phyloP scores from a whole-genome alignment of 2,888 invertebrate genomes.

The Rhimphoctona megacephalus region DNA sequence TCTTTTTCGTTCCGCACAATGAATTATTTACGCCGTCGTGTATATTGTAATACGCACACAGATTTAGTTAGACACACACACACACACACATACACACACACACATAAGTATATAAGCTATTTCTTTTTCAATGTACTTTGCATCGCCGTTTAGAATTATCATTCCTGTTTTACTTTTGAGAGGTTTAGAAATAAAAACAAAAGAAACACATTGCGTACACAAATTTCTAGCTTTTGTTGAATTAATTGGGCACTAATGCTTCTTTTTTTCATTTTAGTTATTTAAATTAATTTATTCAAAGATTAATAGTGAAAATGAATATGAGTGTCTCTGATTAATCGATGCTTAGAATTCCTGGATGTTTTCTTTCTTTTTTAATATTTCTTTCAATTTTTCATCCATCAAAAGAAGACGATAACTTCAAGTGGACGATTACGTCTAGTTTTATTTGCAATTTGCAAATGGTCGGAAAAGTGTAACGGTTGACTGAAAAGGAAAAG shows the following conservation, averaged over 20 bases:
- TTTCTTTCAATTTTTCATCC: too few relatives aligned
- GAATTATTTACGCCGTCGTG: constrained; percentile 70
- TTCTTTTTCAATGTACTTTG: constrained; percentile 13
- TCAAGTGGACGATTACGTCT: neutral
- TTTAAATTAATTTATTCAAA: neutral
- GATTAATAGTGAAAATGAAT: neutral
- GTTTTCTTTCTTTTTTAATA: too few relatives aligned
- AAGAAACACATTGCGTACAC: neutral
- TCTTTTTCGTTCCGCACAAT: constrained; percentile 71
- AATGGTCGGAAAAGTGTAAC: constrained; percentile 73
- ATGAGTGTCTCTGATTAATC: neutral
- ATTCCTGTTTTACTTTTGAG: neutral
- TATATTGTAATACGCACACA: constrained; percentile 36
- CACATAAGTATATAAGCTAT: neutral
- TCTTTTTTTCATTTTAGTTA: neutral
- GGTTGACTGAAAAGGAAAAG: constrained; percentile 74
- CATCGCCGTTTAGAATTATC: constrained; percentile 14
- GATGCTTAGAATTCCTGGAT: neutral
- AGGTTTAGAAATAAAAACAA: neutral
- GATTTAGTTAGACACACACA: neutral
- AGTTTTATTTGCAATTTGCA: too few relatives aligned
- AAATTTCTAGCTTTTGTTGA: neutral
- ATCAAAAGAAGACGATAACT: too few relatives aligned
- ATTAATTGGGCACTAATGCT: neutral
- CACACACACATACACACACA: neutral